A percentile compares a stretch with the other conserved stretches of the same genome.
phyloP scores from a whole-genome alignment of 2,797 vertebrate species.

The Crocodylus rhombifer region DNA sequence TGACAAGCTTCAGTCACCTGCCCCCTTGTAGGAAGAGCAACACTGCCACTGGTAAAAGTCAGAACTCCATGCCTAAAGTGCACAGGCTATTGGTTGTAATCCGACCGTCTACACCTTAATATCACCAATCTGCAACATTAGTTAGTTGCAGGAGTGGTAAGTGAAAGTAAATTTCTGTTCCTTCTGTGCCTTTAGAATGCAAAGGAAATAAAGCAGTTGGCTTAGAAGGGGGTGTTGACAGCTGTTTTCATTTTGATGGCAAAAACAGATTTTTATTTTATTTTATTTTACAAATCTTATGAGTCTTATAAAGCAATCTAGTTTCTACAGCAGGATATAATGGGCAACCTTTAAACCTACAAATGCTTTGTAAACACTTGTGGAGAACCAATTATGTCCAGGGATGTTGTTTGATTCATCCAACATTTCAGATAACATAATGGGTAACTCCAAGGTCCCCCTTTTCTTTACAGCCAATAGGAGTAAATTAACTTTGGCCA shows the following conservation, averaged over 20 bases:
- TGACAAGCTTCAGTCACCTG: rapidly evolving
- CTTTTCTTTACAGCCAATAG: not conserved
- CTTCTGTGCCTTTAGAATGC: not conserved
- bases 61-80: rapidly evolving
- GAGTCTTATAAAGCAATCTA: not conserved
- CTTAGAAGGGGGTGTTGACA: not conserved
- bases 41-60: not conserved
- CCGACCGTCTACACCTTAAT: not conserved
- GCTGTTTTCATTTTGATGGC: not conserved
- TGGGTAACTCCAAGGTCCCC: not conserved
- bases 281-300: not conserved
- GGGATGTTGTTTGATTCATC: not conserved
- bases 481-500: not conserved
- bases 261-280: not conserved
- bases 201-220: not conserved
- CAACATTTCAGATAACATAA: not conserved
- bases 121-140: not conserved
- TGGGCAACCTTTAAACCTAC: not conserved
- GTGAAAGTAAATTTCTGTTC: not conserved
- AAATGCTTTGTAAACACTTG: not conserved
- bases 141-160: not conserved
- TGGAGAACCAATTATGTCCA: not conserved
- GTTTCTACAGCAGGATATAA: not conserved
- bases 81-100: rapidly evolving
- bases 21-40: not conserved